Base-by-base conservation (phyloP, 2,888 invertebrate species). In the Amaurobius ferox region DNA sequence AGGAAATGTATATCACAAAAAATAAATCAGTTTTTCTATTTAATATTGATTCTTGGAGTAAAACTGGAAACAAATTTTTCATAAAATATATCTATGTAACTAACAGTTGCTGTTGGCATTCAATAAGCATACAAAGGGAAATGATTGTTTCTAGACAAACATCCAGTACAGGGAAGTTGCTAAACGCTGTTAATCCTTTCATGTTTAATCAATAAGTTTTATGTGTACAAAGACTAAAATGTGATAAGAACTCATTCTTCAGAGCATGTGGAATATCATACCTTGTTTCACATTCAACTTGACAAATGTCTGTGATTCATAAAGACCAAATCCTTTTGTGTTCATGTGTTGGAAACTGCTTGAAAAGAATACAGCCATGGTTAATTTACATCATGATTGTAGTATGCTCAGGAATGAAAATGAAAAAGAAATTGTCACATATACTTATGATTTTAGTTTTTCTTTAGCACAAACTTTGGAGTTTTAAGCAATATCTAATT, bases 191-290 rank as follows among this genome's bases (percentile, higher is more conserved):
- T 23, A 55, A 23, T 55, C 55, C 23, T 55, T 55, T 55, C 55
- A 55, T 55, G 23, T 55, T 55, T 1, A 23, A 55, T 23, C 19
- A 23, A 55, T 16, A 11, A 55, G 55, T 55, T 23, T 55, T 23
- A 55, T 23, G 55, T 55, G 55, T 55, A 35, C 66, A 66, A 30
- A 32, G 35, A 29, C n/a, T 6, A 28, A n/a, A 66, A 32, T 66
- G 66, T 66, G 66, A 66, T 66, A 66, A 66, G 66, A 66, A 66
- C 66, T 66, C 19, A 32, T 32, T 66, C n/a, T 66, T n/a, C n/a
- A 55, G 16, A 5, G 19, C 55, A 55, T 32, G 23, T 61, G 23
- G 32, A 35, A 32, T 32, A 28, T 9, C 9, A 30, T 23, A 32
- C 19, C n/a, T 64, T 71, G 30, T 71, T 71, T 19, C 71, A 40